Evolutionary conservation across 2,113 vertebrate species (phyloP), one percentile per base, ranked within the genome.

Genomic region (Lathamus discolor): DNA sequence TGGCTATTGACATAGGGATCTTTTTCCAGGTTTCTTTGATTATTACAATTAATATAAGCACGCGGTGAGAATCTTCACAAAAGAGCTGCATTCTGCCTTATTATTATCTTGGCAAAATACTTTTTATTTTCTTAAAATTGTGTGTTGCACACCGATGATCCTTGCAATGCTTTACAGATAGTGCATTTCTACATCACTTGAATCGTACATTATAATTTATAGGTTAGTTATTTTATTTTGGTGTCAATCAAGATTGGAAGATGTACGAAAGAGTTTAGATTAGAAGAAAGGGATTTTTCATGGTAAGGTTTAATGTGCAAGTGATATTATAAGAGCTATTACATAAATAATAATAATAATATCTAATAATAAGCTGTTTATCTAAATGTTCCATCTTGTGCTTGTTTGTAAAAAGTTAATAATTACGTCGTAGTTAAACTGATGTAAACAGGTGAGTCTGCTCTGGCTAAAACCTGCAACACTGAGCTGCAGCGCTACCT

Each of bases 161-260:
- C 80, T 90, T 86, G 76, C 39, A 72, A 52, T 63, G 76, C 54
- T 44, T 86, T 68, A 35, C 85, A 93, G 91, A 88, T 82, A 92
- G 76, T 23, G 62, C 52, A 59, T 68, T 93, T 88, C 78, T 75
- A 82, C 57, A 49, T 44, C 83, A 49, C 55, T 93, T 91, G 91
- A 91, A 82, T 62, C 10, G n/a, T 17, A 51, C 66, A 10, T 84
- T 89, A 91, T 91, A 95, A 96, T 95, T 96, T 94, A 90, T 88
- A 90, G 83, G 79, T 79, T 92, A 68, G 88, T 74, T 94, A 76
- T 79, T 93, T 94, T 96, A 81, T 96, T 94, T 96, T 93, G 62
- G 13, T 92, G 88, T 62, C 95, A 96, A 88, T 96, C 95, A 96
- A 96, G 92, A 82, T 7, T 2, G 3, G 77, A 96, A 94, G 66